phyloP scores from a whole-genome alignment of 2,113 vertebrate genomes.

The Pantherophis guttatus region DNA sequence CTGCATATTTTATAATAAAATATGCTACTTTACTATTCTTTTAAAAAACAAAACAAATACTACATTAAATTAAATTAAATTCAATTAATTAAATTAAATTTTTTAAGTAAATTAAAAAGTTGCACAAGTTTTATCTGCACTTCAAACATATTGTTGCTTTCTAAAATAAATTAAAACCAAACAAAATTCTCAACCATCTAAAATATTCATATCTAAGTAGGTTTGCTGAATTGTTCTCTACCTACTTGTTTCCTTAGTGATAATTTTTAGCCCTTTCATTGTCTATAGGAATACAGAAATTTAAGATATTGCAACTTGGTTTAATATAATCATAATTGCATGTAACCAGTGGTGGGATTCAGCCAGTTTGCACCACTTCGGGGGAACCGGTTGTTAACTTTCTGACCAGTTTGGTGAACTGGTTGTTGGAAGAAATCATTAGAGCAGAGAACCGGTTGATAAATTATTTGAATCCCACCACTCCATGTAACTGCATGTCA shows the following conservation, averaged over 20 bases:
- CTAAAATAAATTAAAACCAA: background rate
- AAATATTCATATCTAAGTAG: background rate
- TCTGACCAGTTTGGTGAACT: too few relatives aligned
- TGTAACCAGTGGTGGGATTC: background rate
- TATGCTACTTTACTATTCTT: background rate
- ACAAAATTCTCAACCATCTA: background rate
- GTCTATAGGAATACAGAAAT: background rate
- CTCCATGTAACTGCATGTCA: background rate
- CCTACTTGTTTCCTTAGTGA: background rate
- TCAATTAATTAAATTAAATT: too few relatives aligned
- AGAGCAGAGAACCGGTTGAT: too few relatives aligned
- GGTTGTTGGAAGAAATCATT: too few relatives aligned
- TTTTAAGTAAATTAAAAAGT: too few relatives aligned
- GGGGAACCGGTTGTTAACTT: too few relatives aligned
- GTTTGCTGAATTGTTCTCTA: background rate
- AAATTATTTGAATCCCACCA: too few relatives aligned
- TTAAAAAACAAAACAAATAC: background rate
- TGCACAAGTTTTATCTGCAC: background rate
- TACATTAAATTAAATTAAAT: background rate
- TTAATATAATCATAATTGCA: background rate
- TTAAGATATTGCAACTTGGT: background rate
- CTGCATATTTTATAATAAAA: background rate
- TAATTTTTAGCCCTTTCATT: background rate
- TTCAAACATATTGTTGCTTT: background rate
- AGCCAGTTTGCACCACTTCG: too few relatives aligned